Conservation (phyloP, 2,797 vertebrate species). For the Pelobates cultripes region DNA sequence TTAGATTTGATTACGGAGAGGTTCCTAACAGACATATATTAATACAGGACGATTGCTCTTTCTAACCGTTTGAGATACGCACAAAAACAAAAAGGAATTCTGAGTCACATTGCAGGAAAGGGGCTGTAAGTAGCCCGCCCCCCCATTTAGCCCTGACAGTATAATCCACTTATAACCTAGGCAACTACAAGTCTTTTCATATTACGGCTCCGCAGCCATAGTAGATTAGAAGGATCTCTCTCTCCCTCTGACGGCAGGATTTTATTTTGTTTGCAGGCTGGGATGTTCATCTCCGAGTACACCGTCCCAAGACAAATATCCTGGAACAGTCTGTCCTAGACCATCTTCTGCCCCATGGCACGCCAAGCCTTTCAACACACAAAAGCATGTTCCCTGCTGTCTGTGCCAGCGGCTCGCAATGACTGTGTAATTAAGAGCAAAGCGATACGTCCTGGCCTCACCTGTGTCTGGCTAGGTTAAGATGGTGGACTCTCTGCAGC, state of each 20-base stretch:
- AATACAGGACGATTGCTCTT: too few relatives aligned
- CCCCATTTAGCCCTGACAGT: too few relatives aligned
- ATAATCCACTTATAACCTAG: background rate
- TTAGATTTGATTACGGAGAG: background rate
- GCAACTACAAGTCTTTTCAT: background rate
- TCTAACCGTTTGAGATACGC: too few relatives aligned
- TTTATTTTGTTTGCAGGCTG: too few relatives aligned
- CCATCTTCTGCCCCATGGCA: background rate
- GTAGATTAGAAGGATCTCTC: background rate
- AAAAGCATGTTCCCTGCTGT: background rate
- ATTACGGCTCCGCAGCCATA: background rate
- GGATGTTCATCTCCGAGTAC: too few relatives aligned
- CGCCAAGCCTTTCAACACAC: background rate
- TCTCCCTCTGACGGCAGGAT: background rate
- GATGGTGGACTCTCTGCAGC: too few relatives aligned
- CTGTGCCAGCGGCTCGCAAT: background rate
- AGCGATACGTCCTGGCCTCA: too few relatives aligned
- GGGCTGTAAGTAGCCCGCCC: too few relatives aligned
- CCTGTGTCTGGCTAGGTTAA: too few relatives aligned
- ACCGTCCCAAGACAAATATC: conserved; percentile 2
- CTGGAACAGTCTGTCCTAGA: conserved; percentile 12
- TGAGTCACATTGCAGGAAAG: background rate
- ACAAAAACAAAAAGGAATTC: background rate
- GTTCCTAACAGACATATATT: too few relatives aligned
- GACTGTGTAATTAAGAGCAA: too few relatives aligned